Base-by-base conservation (phyloP, 2,888 invertebrate species). In the Willowsia nigromaculata region DNA sequence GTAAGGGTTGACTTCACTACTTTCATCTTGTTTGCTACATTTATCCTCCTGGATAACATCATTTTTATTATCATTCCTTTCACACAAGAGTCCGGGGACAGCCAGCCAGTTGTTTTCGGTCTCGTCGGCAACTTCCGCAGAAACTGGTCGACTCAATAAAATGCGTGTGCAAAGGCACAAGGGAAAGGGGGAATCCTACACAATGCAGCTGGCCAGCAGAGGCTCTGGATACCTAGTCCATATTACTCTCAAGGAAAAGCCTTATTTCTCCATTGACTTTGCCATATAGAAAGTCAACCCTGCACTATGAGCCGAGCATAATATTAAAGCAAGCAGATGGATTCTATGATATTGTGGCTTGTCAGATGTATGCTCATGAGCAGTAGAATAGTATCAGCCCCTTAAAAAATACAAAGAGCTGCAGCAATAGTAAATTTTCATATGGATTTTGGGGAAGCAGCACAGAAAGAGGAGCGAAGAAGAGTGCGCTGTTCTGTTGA, bases 101-200 rank as follows among this genome's bases (percentile, higher is more conserved):
- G 37, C 9, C 37, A 4, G 37, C 15, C 3, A 7, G n/a, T n/a
- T n/a, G n/a, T n/a, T n/a, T 22, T 25, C 59, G 56, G 56, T 56
- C 56, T 56, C 11, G 18, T 68, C 68, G 68, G 68, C 40, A 68
- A 68, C 68, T 68, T 68, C 40, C 68, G 68, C 68, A 68, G 40
- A 68, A 59, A 68, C 37, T 68, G 40, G 68, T 40, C 68, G 68
- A 68, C 18, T n/a, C 13, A 25, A 13, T 37, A 30, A 65, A 47
- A 47, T 18, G n/a, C 22, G 56, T 22, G 11, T 22, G 18, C 11
- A 22, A 56, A 56, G 3, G 22, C 18, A 22, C 3, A 40, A 37
- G 47, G 47, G 47, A 40, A 68, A 1, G 13, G 65, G 68, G 40
- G 40, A 68, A 68, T 18, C 56, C 25, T 27, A 30, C 18, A 62